phyloP scores from a whole-genome alignment of 1,140 invertebrate species.

The Gonatopus flavifemur region DNA sequence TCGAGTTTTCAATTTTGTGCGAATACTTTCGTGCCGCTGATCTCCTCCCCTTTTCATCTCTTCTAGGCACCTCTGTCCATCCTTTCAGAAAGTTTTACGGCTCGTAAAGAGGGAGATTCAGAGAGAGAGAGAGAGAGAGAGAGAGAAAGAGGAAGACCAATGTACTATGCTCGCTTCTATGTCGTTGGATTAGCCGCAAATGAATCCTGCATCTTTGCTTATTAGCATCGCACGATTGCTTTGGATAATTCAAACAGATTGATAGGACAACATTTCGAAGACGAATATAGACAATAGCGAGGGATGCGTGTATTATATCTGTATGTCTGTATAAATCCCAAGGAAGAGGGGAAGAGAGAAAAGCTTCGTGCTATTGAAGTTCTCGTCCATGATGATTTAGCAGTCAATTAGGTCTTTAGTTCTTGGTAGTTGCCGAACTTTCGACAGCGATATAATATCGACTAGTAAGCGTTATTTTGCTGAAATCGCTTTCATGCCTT shows the following conservation, averaged over 20 bases:
- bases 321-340: too few relatives aligned
- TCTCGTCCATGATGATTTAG: slow-evolving; percentile 49
- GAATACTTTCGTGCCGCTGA: slow-evolving; percentile 41
- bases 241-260: too few relatives aligned
- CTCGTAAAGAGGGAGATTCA: slow-evolving; percentile 42
- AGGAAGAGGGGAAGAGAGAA: slow-evolving; percentile 23
- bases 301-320: too few relatives aligned
- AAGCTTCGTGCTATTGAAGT: slow-evolving; percentile 33
- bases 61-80: slow-evolving; percentile 15
- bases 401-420: slow-evolving; percentile 54
- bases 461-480: slow-evolving; percentile 55
- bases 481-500: slow-evolving; percentile 46
- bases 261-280: too few relatives aligned
- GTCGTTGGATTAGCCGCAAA: slow-evolving; percentile 9
- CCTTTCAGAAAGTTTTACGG: slow-evolving; percentile 53
- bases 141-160: slow-evolving; percentile 12
- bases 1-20: slow-evolving; percentile 55
- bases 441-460: slow-evolving; percentile 50
- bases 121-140: slow-evolving; percentile 27
- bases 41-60: slow-evolving; percentile 8
- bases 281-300: too few relatives aligned
- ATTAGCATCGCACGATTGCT: slow-evolving; percentile 43
- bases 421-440: slow-evolving; percentile 43
- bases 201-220: slow-evolving; percentile 28
- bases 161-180: slow-evolving; percentile 6